Conservation (phyloP, 2,797 vertebrate species). For the Leucoraja ocellata region DNA sequence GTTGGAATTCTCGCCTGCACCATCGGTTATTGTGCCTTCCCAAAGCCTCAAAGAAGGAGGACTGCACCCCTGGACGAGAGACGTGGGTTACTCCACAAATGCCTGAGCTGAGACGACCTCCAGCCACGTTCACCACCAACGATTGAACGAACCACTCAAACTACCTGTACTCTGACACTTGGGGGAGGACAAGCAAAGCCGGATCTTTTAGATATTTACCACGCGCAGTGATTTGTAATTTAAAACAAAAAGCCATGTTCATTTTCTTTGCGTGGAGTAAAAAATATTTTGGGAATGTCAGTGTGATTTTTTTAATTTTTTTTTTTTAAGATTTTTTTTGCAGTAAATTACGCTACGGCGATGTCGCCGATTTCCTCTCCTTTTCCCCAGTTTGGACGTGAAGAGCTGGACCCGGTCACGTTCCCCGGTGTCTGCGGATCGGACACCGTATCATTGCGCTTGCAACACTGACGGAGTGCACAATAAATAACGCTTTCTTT, state of each 20-base stretch:
- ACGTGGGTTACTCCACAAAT: not conserved
- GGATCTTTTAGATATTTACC: not conserved
- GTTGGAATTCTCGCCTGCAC: conserved; percentile 81
- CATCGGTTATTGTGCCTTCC: conserved; percentile 81
- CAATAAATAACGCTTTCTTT: not conserved
- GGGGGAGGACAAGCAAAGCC: not conserved
- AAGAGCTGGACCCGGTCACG: not conserved
- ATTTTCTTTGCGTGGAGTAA: not conserved
- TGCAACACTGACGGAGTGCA: not conserved
- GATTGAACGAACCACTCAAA: not conserved
- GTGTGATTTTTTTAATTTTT: conserved; percentile 19
- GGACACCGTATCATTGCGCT: not conserved
- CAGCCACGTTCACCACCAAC: not conserved
- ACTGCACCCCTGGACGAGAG: not conserved
- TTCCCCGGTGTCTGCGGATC: not conserved
- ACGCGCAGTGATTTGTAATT: conserved; percentile 30
- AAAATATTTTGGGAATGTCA: conserved; percentile 2
- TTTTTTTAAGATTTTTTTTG: not conserved
- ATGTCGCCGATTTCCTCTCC: not conserved
- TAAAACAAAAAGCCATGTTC: conserved; percentile 15
- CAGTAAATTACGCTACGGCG: not conserved
- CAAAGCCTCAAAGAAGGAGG: conserved; percentile 37
- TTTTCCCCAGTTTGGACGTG: not conserved
- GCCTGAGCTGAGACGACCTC: not conserved
- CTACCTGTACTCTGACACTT: not conserved